These are phyloP conservation scores for Tachina lurida DNA, from an alignment of 2,888 invertebrate species.

Conservation along the genomic window DNA sequence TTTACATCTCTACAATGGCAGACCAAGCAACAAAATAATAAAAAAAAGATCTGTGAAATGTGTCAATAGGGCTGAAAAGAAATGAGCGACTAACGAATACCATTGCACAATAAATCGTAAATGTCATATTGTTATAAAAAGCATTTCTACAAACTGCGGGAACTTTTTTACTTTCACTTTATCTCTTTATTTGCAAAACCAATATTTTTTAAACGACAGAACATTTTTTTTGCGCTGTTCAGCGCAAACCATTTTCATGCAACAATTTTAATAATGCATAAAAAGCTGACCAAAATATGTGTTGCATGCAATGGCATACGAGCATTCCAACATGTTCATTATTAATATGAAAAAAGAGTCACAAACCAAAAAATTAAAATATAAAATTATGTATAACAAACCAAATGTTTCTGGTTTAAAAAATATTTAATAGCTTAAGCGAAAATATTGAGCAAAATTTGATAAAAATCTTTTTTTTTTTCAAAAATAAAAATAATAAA, in stretches of 20 bases:
- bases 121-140: neutral
- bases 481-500: too few relatives aligned
- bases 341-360: constrained; percentile 46
- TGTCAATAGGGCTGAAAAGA: constrained; percentile 21
- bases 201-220: neutral
- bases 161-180: neutral
- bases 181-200: neutral
- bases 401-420: constrained; percentile 9
- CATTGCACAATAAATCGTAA: neutral
- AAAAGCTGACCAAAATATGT: constrained; percentile 44
- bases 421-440: neutral
- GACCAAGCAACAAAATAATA: constrained; percentile 1
- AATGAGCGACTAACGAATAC: neutral
- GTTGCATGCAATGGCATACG: constrained; percentile 40
- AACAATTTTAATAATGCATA: constrained; percentile 52
- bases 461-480: neutral
- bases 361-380: constrained; percentile 10
- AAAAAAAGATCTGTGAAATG: constrained; percentile 14
- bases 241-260: constrained; percentile 8
- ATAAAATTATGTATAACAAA: neutral
- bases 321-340: constrained; percentile 51
- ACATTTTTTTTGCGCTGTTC: neutral
- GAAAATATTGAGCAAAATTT: neutral
- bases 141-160: neutral
- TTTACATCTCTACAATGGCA: neutral